Evolutionary conservation across 2,113 vertebrate species (phyloP).

Genomic region (Barnardius zonarius): DNA sequence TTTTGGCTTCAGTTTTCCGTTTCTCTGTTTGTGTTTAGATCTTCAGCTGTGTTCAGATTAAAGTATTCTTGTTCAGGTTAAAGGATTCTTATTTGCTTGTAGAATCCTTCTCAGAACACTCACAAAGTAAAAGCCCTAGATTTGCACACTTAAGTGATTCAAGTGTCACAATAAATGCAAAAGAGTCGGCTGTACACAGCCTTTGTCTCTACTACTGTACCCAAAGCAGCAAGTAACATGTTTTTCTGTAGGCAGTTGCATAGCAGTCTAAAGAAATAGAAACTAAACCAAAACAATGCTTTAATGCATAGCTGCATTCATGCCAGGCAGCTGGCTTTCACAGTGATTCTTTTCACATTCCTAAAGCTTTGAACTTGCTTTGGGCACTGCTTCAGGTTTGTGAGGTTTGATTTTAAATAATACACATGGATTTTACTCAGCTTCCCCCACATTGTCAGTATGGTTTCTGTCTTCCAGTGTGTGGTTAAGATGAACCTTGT

Average conservation of each 20-base stretch:
- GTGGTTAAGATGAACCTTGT: not conserved
- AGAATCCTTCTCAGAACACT: not conserved
- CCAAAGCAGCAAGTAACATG: not conserved
- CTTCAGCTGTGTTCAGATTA: not conserved
- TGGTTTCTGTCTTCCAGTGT: not conserved
- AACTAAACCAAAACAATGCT: not conserved
- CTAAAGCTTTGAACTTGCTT: not conserved
- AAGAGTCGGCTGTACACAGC: not conserved
- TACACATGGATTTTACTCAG: not conserved
- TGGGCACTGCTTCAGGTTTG: not conserved
- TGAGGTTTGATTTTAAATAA: not conserved
- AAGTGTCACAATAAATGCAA: not conserved
- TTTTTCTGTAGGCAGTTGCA: not conserved
- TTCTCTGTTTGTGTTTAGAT: not conserved
- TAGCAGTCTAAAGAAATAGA: not conserved
- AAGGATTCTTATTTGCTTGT: not conserved
- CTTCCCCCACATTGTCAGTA: not conserved
- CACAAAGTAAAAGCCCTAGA: not conserved
- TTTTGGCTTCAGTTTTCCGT: not conserved
- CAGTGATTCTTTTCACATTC: not conserved
- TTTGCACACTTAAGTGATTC: not conserved
- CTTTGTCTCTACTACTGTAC: not conserved
- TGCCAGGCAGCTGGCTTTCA: not conserved
- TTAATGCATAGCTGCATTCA: not conserved
- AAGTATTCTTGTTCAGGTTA: not conserved